Evolutionary conservation across 2,113 vertebrate species (phyloP).

Genomic region (Aegithalos caudatus): DNA sequence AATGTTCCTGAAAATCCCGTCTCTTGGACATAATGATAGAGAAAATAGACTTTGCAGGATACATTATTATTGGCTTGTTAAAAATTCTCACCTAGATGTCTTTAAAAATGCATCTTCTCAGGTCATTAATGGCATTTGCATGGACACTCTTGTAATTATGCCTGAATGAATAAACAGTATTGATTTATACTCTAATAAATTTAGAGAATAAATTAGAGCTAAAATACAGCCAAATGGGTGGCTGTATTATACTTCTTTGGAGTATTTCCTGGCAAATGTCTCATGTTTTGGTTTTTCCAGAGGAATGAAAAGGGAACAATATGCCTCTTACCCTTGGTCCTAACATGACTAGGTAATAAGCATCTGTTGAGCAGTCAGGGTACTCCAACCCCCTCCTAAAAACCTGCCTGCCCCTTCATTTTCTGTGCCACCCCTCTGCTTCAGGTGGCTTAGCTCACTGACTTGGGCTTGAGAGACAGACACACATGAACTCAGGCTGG

Average conservation of each 20-base stretch:
- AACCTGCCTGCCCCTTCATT: not conserved
- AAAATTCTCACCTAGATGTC: not conserved
- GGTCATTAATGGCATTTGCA: not conserved
- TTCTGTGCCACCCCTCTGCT: not conserved
- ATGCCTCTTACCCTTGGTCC: not conserved
- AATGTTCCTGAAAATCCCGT: not conserved
- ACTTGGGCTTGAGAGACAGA: rapidly evolving
- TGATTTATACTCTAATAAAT: not conserved
- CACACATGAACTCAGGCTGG: not conserved
- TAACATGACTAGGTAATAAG: not conserved
- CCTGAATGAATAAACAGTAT: not conserved
- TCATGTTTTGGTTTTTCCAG: not conserved
- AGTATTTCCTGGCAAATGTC: not conserved
- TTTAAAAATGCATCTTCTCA: not conserved
- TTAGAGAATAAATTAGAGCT: not conserved
- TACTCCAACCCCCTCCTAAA: not conserved
- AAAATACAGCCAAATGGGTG: not conserved
- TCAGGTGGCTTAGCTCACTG: not conserved
- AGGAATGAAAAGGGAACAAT: not conserved
- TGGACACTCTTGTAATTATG: not conserved
- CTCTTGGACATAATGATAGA: not conserved
- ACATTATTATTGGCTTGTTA: not conserved
- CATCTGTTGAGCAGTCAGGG: not conserved
- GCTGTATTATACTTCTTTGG: not conserved
- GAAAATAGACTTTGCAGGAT: not conserved